Conservation (phyloP, 2,888 invertebrate genomes). For the Microctonus brassicae region DNA sequence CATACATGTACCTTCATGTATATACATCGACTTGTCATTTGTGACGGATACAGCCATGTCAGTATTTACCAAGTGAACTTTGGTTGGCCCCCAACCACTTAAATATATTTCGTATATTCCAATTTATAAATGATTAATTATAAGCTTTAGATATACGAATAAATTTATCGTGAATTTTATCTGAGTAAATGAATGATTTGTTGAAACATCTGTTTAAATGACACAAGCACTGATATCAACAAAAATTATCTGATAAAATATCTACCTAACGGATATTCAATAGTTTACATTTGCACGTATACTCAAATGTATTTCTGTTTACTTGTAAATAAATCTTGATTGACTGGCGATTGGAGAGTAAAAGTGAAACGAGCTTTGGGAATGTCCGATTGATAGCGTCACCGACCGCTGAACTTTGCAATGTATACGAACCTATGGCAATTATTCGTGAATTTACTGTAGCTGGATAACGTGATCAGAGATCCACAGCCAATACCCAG, state of each 20-base stretch:
- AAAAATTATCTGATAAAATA: not conserved
- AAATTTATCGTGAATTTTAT: not conserved
- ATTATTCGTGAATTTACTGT: conserved; percentile 80
- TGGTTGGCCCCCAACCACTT: not conserved
- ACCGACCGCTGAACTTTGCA: conserved; percentile 14
- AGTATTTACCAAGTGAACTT: conserved; percentile 38
- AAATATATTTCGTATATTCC: not conserved
- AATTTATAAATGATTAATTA: not conserved
- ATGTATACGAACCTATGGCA: conserved; percentile 71
- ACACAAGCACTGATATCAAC: not conserved
- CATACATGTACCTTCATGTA: conserved; percentile 13
- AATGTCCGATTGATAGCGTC: conserved; percentile 16
- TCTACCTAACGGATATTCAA: not conserved
- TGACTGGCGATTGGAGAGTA: not conserved
- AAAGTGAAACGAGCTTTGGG: not conserved
- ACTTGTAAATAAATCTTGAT: conserved; percentile 32
- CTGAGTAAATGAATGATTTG: not conserved
- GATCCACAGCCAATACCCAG: conserved; percentile 84
- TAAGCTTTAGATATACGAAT: not conserved
- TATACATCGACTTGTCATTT: no score
- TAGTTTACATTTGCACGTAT: not conserved
- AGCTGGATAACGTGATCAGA: conserved; percentile 82
- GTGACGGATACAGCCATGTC: conserved; percentile 42
- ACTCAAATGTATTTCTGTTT: not conserved
- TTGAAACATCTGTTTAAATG: not conserved